Evolutionary conservation across 2,797 vertebrate species (phyloP), one percentile per base, ranked within the genome.

Genomic region (Cyclura pinguis): DNA sequence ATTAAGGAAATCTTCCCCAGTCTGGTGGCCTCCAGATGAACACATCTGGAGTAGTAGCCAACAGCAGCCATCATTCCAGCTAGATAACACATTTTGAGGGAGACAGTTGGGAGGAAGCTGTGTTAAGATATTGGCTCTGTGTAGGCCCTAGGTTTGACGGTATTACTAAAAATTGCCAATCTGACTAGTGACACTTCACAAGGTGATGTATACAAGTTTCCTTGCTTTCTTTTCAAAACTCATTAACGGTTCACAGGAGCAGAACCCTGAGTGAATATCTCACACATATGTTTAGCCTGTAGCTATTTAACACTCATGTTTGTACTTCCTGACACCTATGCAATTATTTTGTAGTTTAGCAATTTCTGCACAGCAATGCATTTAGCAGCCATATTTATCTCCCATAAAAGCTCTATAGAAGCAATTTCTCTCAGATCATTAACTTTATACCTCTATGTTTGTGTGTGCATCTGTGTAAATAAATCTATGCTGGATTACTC

Each of bases 371-470:
- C 13, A 69, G 67, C 67, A 69, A 76, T 87, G 67, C 67, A 82
- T 27, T 88, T 93, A 89, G 86, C n/a, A 90, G 74, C 85, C 50
- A n/a, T 89, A 55, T 88, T 89, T 92, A 87, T 80, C 20, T 92
- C 88, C 93, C 13, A 0, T 88, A 57, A 83, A 47, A 62, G 78
- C 72, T 87, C 69, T 93, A 87, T 92, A 77, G 84, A 1, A 52
- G 29, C 80, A 88, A 92, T 84, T 80, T 83, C 22, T 89, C 9
- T 72, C 32, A 91, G 88, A 72, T 85, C 84, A 94, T 88, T 86
- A 59, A 86, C 10, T 22, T 80, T 52, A 86, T 80, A 59, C 6
- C 29, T n/a, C 16, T 62, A 14, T 64, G 52, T 85, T 10, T 57
- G 29, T 8, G 5, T 73, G 62, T 88, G 4, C 67, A 14, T 64